Base-by-base conservation (phyloP, 2,888 invertebrate species). In the Margaritifera margaritifera region DNA sequence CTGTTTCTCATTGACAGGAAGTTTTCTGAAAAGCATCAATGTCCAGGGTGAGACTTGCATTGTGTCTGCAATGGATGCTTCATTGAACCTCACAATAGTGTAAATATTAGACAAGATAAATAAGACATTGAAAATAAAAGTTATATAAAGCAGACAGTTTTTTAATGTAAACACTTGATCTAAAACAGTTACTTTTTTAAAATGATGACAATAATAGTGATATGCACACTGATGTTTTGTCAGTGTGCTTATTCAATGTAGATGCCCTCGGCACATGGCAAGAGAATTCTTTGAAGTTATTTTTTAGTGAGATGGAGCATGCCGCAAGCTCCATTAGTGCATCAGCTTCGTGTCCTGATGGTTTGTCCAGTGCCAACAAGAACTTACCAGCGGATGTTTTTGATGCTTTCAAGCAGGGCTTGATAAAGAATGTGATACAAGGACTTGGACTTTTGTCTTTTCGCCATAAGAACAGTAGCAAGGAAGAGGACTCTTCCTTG, bases 351-450 rank as follows among this genome's bases (percentile, higher is more conserved):
- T 65, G 67, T 25, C 73, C 70, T 22, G 22, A 55, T 19, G 58
- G 58, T 18, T 64, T 65, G 31, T 53, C 50, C 31, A 54, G 42
- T 25, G 53, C 53, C 54, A 61, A 68, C 19, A 69, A 64, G 19
- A 64, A 66, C 54, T 22, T 52, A n/a, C 52, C 58, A 24, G 77
- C 71, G 2, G 72, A 74, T 24, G 78, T 83, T 58, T 80, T 86
- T 64, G 83, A 77, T 60, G 83, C 77, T 53, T 80, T 84, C 62
- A 81, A 80, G 66, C 71, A 73, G 65, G 71, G 76, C 24, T 60
- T 76, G 51, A 69, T 60, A 62, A 62, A 59, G 57, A 77, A 72
- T 69, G 70, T 77, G 25, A 42, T 42, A 15, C 42, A 42, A 42
- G 42, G 42, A 42, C 72, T 77, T 59, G 77, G 73, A 52, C 67